These are phyloP conservation scores for Catostylus mosaicus DNA, from an alignment of 30 jellyfish, hydroid and myxozoan genomes.

Conservation along the genomic window DNA sequence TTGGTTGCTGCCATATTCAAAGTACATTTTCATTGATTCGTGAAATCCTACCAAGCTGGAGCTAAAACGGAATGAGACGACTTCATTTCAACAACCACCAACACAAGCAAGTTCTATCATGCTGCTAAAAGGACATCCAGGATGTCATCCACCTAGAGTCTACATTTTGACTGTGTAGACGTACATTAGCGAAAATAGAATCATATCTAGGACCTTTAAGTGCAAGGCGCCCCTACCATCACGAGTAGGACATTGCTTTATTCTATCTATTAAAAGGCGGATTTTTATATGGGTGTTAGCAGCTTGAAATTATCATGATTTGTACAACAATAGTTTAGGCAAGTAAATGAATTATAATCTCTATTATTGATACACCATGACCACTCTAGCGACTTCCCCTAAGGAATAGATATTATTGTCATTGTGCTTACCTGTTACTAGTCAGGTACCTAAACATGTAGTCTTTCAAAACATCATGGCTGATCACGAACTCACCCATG, in stretches of 20 bases:
- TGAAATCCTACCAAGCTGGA: no score
- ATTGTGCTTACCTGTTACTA: conserved; percentile 14
- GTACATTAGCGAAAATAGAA: no score
- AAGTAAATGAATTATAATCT: not conserved
- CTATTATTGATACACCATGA: no score
- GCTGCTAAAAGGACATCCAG: no score
- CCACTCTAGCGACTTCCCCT: not conserved
- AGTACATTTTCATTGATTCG: no score
- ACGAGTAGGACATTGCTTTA: not conserved
- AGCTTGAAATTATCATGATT: not conserved
- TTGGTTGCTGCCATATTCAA: no score
- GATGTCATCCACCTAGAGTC: no score
- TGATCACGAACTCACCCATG: conserved; percentile 1
- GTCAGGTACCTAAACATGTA: not conserved
- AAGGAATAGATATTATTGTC: not conserved
- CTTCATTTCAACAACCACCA: no score
- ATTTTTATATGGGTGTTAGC: not conserved
- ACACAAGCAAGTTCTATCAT: no score
- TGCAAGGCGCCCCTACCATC: no score
- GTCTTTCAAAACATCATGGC: conserved; percentile 9
- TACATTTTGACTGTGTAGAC: no score
- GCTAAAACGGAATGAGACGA: no score
- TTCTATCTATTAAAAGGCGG: not conserved
- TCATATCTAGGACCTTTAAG: not conserved
- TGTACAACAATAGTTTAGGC: not conserved